Evolutionary conservation across 1,140 invertebrate genomes (phyloP).

Genomic region (Polypedilum pembai): DNA sequence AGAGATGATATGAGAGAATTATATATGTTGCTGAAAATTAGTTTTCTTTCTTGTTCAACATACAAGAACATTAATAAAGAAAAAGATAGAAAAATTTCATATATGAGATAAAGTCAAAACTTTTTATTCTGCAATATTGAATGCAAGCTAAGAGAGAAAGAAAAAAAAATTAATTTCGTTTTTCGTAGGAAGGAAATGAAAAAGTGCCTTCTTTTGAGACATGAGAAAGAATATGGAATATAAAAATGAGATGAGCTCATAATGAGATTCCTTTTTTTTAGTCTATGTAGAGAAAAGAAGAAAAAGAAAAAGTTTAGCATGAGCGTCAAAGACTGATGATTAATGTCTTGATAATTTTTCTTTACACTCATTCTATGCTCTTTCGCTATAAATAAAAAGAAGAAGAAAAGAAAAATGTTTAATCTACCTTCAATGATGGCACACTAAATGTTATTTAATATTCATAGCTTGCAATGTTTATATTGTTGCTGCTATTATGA

Average conservation of each 20-base stretch:
- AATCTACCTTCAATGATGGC: slow-evolving; percentile 6
- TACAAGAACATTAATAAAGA: too few species aligned
- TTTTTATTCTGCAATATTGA: too few species aligned
- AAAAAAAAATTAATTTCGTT: too few species aligned
- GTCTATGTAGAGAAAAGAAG: background rate
- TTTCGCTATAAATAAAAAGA: background rate
- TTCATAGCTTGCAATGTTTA: background rate
- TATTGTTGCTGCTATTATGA: background rate
- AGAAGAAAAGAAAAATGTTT: too few species aligned
- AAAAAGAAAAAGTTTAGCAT: background rate
- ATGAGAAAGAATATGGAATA: background rate
- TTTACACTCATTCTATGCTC: background rate
- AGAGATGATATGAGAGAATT: too few species aligned
- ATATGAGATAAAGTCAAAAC: too few species aligned
- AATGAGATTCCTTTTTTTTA: background rate
- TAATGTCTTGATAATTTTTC: slow-evolving; percentile 4
- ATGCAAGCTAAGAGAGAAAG: too few species aligned
- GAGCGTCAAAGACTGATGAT: slow-evolving; percentile 11
- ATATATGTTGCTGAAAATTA: too few species aligned
- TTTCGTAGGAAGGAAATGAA: too few species aligned
- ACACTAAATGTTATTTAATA: background rate
- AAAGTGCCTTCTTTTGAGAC: too few species aligned
- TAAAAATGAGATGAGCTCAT: slow-evolving; percentile 7
- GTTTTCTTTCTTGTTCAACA: too few species aligned
- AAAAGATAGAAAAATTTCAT: too few species aligned